Evolutionary conservation across 2,797 vertebrate genomes (phyloP).

Genomic region (Alfaro cultratus): DNA sequence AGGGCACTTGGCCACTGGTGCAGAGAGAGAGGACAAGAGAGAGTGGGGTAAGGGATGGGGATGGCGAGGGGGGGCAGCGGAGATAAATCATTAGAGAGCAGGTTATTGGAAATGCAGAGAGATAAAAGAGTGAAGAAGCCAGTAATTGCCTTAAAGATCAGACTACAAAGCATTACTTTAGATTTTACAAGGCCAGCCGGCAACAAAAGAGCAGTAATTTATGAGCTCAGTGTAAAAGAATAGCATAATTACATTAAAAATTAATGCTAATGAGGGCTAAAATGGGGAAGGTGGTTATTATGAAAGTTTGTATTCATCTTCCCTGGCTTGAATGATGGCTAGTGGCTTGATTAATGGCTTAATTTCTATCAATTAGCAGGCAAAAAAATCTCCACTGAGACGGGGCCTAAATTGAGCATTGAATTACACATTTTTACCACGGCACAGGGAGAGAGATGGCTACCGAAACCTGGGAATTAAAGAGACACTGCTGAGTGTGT

Average conservation of each 20-base stretch:
- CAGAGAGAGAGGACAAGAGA: slow-evolving; percentile 54
- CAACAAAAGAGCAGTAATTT: slow-evolving; percentile 99
- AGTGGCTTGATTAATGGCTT: slow-evolving; percentile 99
- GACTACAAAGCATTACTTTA: slow-evolving; percentile 99
- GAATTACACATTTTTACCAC: slow-evolving; percentile 93
- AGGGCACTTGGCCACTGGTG: slow-evolving; percentile 73
- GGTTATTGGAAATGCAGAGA: slow-evolving; percentile 91
- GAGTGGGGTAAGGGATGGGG: slow-evolving; percentile 37
- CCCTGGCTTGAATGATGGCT: slow-evolving; percentile 97
- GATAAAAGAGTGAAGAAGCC: slow-evolving; percentile 91
- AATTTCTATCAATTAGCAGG: slow-evolving; percentile 99
- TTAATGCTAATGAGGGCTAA: slow-evolving; percentile 99
- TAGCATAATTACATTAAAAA: slow-evolving; percentile 99
- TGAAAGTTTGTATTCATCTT: slow-evolving; percentile 99
- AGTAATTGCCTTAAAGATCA: slow-evolving; percentile 99
- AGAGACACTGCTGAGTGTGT: slow-evolving; percentile 31
- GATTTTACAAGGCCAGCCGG: slow-evolving; percentile 99
- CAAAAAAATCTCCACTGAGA: slow-evolving; percentile 92
- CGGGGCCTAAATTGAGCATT: slow-evolving; percentile 95
- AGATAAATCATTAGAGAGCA: slow-evolving; percentile 89
- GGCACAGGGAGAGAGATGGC: slow-evolving; percentile 79
- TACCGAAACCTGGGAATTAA: slow-evolving; percentile 74
- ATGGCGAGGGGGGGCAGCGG: slow-evolving; percentile 51
- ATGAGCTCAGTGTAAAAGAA: slow-evolving; percentile 99
- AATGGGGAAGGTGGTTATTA: slow-evolving; percentile 99